These are phyloP conservation scores for Globodera ellingtonae DNA, from an alignment of 1,140 invertebrate genomes.

Conservation along the genomic window DNA sequence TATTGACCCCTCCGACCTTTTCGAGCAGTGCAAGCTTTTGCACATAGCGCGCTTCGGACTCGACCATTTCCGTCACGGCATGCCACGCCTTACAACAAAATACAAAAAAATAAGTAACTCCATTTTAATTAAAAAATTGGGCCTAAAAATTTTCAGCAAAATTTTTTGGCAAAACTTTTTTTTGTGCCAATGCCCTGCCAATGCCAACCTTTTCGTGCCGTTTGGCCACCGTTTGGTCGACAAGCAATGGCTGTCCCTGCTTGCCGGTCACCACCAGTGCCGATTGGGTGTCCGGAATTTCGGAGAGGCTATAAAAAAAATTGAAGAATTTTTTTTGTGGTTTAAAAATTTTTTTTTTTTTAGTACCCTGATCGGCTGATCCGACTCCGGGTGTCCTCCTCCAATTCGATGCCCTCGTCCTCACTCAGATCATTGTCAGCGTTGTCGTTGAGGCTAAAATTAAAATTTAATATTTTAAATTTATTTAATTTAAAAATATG, in stretches of 20 bases:
- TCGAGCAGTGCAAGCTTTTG: conserved; percentile 51
- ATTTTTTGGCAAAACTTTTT: no score
- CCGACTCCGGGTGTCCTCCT: conserved; percentile 43
- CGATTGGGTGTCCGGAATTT: conserved; percentile 46
- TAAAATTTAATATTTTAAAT: background rate
- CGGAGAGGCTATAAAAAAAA: conserved; percentile 41
- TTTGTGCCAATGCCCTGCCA: no score
- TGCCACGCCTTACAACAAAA: conserved; percentile 44
- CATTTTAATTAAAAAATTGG: no score
- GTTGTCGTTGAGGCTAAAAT: conserved; percentile 44
- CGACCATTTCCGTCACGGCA: conserved; percentile 57
- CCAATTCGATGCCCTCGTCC: conserved; percentile 49
- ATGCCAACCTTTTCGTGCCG: conserved; percentile 38
- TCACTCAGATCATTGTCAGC: conserved; percentile 52
- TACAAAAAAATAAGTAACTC: no score
- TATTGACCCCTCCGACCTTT: conserved; percentile 39
- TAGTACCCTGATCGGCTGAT: conserved; percentile 44
- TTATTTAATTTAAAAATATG: background rate
- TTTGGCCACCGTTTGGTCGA: conserved; percentile 26
- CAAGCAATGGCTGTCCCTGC: conserved; percentile 13
- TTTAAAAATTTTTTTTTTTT: background rate
- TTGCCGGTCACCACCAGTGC: conserved; percentile 40
- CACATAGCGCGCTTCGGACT: conserved; percentile 51
- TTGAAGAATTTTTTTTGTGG: conserved; percentile 12
- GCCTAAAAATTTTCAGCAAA: conserved; percentile 6